These are phyloP conservation scores for Gymnosoma rotundatum DNA, from an alignment of 2,888 invertebrate species.

Conservation along the genomic window DNA sequence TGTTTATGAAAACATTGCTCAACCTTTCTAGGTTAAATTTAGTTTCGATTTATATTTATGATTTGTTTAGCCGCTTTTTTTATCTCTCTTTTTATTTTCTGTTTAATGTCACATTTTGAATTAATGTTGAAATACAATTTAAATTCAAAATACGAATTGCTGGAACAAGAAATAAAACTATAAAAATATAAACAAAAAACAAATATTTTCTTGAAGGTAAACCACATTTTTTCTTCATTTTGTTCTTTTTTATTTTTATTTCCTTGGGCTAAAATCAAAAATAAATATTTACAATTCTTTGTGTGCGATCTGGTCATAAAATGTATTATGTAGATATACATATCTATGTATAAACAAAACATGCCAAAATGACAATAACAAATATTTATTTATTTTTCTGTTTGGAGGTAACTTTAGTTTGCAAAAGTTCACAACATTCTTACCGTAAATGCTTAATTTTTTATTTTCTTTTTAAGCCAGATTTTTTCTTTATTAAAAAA, in stretches of 20 bases:
- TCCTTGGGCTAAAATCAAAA: slow-evolving; percentile 39
- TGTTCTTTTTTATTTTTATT: not conserved
- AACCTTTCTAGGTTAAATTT: slow-evolving; percentile 57
- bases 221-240: slow-evolving; percentile 39
- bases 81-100: slow-evolving; percentile 16
- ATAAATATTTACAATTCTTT: slow-evolving; percentile 53
- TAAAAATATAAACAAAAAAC: not conserved
- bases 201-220: slow-evolving; percentile 42
- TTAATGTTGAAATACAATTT: slow-evolving; percentile 27
- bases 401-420: slow-evolving; percentile 19
- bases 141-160: not conserved
- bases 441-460: slow-evolving; percentile 24
- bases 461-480: slow-evolving; percentile 6
- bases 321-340: slow-evolving; percentile 36
- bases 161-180: not conserved
- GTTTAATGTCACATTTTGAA: slow-evolving; percentile 55
- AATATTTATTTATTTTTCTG: slow-evolving; percentile 17
- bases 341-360: slow-evolving; percentile 10
- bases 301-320: slow-evolving; percentile 37
- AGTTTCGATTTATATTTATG: slow-evolving; percentile 61
- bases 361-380: slow-evolving; percentile 32
- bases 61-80: slow-evolving; percentile 41
- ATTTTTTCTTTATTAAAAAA: not conserved
- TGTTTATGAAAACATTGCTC: slow-evolving; percentile 1
- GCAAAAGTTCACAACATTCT: not conserved